A percentile compares a stretch with the other conserved stretches of the same genome.
phyloP scores from a whole-genome alignment of 2,113 vertebrate species.

The Cyanocitta stelleri region DNA sequence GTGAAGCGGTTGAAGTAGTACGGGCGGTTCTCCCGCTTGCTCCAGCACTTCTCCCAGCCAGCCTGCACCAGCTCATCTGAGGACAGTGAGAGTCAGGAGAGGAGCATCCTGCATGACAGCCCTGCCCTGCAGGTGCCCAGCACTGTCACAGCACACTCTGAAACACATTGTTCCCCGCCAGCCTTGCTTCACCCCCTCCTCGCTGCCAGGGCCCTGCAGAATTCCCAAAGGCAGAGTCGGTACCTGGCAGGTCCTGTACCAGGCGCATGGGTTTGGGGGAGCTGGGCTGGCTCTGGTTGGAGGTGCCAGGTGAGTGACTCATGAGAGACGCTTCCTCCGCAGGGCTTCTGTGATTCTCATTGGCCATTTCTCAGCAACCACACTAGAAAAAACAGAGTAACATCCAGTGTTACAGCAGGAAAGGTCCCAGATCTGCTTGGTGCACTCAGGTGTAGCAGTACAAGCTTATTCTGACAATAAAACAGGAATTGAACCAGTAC shows the following conservation, averaged over 20 bases:
- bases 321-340: slow-evolving; percentile 82
- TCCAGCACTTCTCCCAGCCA: slow-evolving; percentile 99
- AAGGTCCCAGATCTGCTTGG: neutral
- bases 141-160: neutral
- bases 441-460: neutral
- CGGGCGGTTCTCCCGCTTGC: slow-evolving; percentile 91
- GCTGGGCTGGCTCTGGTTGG: slow-evolving; percentile 84
- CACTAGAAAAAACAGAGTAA: slow-evolving; percentile 48
- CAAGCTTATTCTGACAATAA: neutral
- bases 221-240: accelerated
- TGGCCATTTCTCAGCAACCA: slow-evolving; percentile 88
- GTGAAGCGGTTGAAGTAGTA: slow-evolving; percentile 99
- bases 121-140: neutral
- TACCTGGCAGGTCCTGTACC: slow-evolving; percentile 93
- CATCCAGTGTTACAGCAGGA: neutral
- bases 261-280: slow-evolving; percentile 87
- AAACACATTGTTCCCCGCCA: neutral
- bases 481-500: too few relatives aligned
- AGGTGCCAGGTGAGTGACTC: slow-evolving; percentile 84
- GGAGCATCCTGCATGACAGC: neutral
- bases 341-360: slow-evolving; percentile 88
- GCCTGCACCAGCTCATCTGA: slow-evolving; percentile 96
- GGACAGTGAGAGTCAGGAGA: neutral
- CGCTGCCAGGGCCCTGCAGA: neutral
- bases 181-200: neutral